phyloP scores from a whole-genome alignment of 2,113 vertebrate species.

The Cynocephalus volans region DNA sequence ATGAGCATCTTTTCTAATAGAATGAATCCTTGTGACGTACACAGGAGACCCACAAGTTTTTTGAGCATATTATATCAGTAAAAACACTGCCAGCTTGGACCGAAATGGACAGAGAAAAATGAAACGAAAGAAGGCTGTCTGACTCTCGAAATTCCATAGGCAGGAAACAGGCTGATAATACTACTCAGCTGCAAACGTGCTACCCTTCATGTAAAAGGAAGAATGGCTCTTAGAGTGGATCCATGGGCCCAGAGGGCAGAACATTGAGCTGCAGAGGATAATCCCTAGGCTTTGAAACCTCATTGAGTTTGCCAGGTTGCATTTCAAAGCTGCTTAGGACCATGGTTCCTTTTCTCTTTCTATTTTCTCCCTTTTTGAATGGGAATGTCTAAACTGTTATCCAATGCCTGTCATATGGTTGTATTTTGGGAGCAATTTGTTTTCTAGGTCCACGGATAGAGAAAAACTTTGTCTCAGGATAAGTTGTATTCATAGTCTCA shows the following conservation, averaged over 20 bases:
- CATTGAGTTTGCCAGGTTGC: accelerated
- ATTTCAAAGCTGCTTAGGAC: neutral
- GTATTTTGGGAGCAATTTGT: neutral
- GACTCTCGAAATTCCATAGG: neutral
- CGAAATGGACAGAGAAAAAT: neutral
- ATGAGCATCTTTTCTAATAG: too few species aligned
- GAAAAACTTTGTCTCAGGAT: neutral
- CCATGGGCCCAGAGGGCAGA: neutral
- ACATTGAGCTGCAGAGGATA: neutral
- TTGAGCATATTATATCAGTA: neutral
- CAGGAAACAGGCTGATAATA: neutral
- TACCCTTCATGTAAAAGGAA: neutral
- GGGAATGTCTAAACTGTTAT: neutral
- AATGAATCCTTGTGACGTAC: too few species aligned
- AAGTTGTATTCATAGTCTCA: too few species aligned
- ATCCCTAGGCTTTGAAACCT: neutral
- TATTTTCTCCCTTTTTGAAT: neutral
- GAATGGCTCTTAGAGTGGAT: neutral
- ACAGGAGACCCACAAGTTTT: neutral
- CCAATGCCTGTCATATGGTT: accelerated
- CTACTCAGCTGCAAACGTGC: neutral
- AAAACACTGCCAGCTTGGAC: neutral
- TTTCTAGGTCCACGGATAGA: neutral
- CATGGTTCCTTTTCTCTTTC: neutral
- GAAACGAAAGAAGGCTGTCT: neutral